Base-by-base conservation (phyloP, 2,888 invertebrate species). In the Hypomecis punctinalis region DNA sequence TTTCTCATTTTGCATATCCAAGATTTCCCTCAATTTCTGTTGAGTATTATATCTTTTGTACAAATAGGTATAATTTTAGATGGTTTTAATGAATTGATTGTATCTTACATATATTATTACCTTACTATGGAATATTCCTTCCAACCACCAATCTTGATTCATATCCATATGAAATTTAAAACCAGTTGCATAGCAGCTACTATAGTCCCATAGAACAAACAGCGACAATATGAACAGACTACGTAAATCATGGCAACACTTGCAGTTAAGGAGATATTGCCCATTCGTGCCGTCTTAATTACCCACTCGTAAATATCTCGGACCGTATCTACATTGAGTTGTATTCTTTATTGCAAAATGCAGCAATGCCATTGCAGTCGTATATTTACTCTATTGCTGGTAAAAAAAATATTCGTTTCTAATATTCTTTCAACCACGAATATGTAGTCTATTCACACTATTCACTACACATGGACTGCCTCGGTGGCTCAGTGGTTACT, bases 191-290 rank as follows among this genome's bases (percentile, higher is more conserved):
- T 35, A 39, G 9, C n/a, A 7, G 13, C 13, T 36, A 48, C 13
- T 36, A 48, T 6, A 37, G 13, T 51, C n/a, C 6, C 8, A 63
- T 46, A 49, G 52, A 75, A 81, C 81, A 79, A 82, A 80, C 79
- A 76, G 66, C 46, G 43, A 51, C 70, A 79, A 82, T 82, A 81
- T 82, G 81, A 83, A 85, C 82, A 82, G 81, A 76, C 68, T 70
- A 67, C 76, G 82, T 88, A 86, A 88, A 88, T 88, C 84, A 82
- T 70, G 79, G 86, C 76, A 86, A 84, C 88, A 88, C 81, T 86
- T 88, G 88, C 85, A 83, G 74, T 75, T 81, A 83, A 86, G 81
- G 82, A 82, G 85, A 83, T 78, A 84, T 78, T 71, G 80, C 79
- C 75, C 72, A 74, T 77, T 76, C 73, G 71, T 57, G 75, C 72